Evolutionary conservation across 2,888 invertebrate species (phyloP).

Genomic region (Ceriagrion tenellum): DNA sequence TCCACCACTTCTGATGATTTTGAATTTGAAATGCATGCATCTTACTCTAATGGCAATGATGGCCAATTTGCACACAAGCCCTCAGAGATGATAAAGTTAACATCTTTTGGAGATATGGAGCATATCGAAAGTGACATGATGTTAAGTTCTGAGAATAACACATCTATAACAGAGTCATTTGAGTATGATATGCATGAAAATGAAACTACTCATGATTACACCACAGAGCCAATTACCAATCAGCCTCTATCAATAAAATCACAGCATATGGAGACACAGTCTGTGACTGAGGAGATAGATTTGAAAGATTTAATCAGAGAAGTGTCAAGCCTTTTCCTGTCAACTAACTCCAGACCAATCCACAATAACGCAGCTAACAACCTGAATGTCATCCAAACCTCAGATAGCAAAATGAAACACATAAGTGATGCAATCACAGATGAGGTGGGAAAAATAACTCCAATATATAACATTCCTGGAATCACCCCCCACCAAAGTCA

Average conservation of each 20-base stretch:
- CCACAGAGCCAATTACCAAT: background rate
- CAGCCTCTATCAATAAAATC: background rate
- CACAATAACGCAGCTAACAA: background rate
- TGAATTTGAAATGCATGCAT: background rate
- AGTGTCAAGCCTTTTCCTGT: background rate
- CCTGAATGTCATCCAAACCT: background rate
- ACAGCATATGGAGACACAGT: background rate
- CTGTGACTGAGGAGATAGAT: constrained; percentile 22
- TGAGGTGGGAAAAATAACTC: background rate
- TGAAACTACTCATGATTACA: background rate
- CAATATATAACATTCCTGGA: background rate
- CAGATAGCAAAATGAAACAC: background rate
- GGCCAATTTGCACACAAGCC: background rate
- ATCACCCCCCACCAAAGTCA: background rate
- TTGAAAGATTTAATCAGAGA: constrained; percentile 25
- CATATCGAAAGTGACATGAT: background rate
- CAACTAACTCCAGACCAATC: background rate
- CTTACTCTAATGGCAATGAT: background rate
- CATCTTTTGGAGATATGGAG: background rate
- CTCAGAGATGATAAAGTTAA: background rate
- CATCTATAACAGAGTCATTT: background rate
- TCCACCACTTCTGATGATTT: background rate
- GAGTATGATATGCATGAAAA: background rate
- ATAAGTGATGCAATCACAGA: background rate
- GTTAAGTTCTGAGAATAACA: background rate